Evolutionary conservation across 2,888 invertebrate genomes (phyloP).

Genomic region (Andrena haemorrhoa): DNA sequence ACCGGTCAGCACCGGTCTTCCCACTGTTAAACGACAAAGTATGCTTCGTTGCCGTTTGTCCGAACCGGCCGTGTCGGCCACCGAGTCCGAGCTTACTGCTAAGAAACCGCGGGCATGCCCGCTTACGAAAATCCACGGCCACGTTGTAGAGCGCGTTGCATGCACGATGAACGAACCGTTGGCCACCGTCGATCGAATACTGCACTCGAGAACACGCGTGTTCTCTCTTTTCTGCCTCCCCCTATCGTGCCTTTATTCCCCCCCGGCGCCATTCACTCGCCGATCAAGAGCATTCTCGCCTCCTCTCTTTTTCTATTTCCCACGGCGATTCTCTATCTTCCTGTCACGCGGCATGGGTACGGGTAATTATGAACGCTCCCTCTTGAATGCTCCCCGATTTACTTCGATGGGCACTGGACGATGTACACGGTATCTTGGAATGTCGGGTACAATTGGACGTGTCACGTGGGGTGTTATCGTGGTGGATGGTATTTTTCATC

Average conservation of each 20-base stretch:
- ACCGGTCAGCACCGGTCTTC: not conserved
- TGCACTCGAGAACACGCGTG: conserved; percentile 62
- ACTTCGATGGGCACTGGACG: not conserved
- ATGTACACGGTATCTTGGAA: too few relatives aligned
- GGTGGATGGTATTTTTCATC: too few relatives aligned
- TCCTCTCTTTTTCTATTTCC: conserved; percentile 33
- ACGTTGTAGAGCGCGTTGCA: conserved; percentile 8
- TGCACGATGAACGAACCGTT: conserved; percentile 30
- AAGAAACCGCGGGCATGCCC: conserved; percentile 31
- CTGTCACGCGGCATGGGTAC: not conserved
- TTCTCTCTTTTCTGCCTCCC: conserved; percentile 70
- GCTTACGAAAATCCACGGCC: conserved; percentile 13
- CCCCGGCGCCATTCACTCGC: conserved; percentile 38
- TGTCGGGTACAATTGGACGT: too few relatives aligned
- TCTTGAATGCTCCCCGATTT: not conserved
- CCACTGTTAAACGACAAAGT: not conserved
- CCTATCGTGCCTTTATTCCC: conserved; percentile 60
- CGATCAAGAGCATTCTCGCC: conserved; percentile 32
- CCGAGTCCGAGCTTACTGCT: conserved; percentile 17
- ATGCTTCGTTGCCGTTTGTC: not conserved
- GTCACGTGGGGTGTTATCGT: too few relatives aligned
- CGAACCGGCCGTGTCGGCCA: not conserved
- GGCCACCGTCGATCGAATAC: conserved; percentile 60
- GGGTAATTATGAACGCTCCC: not conserved
- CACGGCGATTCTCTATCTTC: not conserved